These are phyloP conservation scores for Thereva unica DNA, from an alignment of 2,888 invertebrate species.

Conservation along the genomic window DNA sequence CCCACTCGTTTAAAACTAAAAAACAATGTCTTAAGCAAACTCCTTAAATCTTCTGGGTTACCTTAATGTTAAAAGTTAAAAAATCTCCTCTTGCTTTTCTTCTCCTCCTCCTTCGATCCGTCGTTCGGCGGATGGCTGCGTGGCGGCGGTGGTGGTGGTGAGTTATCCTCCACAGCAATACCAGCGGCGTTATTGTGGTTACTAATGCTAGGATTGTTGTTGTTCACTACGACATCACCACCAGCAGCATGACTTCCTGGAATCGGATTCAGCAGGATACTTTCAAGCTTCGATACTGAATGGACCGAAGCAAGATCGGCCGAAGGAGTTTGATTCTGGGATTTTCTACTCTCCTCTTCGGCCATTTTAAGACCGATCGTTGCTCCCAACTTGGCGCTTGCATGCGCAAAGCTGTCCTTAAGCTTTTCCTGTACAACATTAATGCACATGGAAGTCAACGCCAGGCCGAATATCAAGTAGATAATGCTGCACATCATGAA, in stretches of 20 bases:
- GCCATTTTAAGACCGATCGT: slow-evolving; percentile 71
- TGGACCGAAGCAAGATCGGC: slow-evolving; percentile 55
- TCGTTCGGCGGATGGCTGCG: slow-evolving; percentile 44
- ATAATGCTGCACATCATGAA: slow-evolving; percentile 90
- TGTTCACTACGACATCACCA: slow-evolving; percentile 44
- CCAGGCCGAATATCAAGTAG: slow-evolving; percentile 91
- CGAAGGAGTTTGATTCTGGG: slow-evolving; percentile 46
- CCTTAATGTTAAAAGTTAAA: neutral
- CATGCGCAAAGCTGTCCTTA: slow-evolving; percentile 80
- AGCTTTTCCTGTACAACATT: slow-evolving; percentile 88
- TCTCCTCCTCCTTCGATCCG: slow-evolving; percentile 46
- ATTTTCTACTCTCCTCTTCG: slow-evolving; percentile 38
- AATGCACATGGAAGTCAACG: slow-evolving; percentile 95
- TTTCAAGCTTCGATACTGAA: slow-evolving; percentile 14
- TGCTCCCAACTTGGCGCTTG: slow-evolving; percentile 82
- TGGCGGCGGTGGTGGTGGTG: slow-evolving; percentile 51
- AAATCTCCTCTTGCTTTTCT: slow-evolving; percentile 52
- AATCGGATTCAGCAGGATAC: slow-evolving; percentile 4
- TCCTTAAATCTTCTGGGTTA: too few relatives aligned
- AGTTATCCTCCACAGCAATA: neutral
- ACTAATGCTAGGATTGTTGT: slow-evolving; percentile 6
- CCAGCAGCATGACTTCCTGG: slow-evolving; percentile 54
- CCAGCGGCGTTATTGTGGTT: neutral
- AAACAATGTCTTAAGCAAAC: too few relatives aligned
- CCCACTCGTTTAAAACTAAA: too few relatives aligned